phyloP scores from a whole-genome alignment of 2,888 invertebrate genomes.

The Ophraella communa region DNA sequence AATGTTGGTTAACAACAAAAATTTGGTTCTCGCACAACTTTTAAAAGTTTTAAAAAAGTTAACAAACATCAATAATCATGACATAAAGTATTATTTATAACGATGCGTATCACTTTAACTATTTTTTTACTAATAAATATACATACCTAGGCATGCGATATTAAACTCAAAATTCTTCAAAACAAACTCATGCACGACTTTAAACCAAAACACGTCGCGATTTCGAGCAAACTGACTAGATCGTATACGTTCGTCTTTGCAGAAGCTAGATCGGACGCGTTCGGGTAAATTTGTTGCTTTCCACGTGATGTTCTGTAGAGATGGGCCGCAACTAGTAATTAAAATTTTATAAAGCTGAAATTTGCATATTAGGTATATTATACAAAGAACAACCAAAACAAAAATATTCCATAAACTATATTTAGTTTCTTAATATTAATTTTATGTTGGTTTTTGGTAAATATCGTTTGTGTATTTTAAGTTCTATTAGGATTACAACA shows the following conservation, averaged over 20 bases:
- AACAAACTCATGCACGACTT: slow-evolving; percentile 30
- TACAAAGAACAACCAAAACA: too few relatives aligned
- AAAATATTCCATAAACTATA: too few relatives aligned
- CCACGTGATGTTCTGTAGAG: slow-evolving; percentile 27
- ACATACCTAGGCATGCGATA: slow-evolving; percentile 43
- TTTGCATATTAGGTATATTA: background rate
- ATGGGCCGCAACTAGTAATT: background rate
- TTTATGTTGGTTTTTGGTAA: too few relatives aligned
- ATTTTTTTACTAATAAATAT: background rate
- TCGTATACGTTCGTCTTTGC: slow-evolving; percentile 34
- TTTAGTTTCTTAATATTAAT: too few relatives aligned
- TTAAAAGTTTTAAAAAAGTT: slow-evolving; percentile 3
- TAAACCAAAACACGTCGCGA: slow-evolving; percentile 19
- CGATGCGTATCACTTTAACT: background rate
- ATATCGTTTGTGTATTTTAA: too few relatives aligned
- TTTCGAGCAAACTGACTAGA: slow-evolving; percentile 29
- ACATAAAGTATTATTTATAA: slow-evolving; percentile 4
- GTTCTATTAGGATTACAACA: too few relatives aligned
- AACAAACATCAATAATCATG: background rate
- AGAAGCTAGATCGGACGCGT: slow-evolving; percentile 26
- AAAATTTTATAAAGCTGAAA: background rate
- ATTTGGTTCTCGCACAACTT: background rate
- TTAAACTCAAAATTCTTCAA: slow-evolving; percentile 29
- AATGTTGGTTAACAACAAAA: background rate
- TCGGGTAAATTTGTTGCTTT: slow-evolving; percentile 37